Base-by-base conservation (phyloP, 2,888 invertebrate species). In the Pristionchus entomophagus region DNA sequence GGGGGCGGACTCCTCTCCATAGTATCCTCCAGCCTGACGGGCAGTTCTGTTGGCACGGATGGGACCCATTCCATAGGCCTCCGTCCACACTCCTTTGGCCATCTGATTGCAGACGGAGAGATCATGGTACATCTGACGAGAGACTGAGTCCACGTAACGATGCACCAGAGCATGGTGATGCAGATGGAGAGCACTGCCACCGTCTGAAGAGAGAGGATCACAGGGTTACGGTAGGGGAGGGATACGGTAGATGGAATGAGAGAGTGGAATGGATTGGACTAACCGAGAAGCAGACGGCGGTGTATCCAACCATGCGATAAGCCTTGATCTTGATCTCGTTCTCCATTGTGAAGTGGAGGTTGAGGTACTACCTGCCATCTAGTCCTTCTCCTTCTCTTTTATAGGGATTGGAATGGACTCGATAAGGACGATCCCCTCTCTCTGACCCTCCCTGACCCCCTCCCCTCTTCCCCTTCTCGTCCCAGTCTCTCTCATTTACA, bases 241-340 rank as follows among this genome's bases (percentile, higher is more conserved):
- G 56, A 29, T 32, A 14, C 2, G 45, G 26, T 26, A 49, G 5
- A 53, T 2, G 82, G 12, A 26, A 41, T 14, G 17, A 77, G 17
- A n/a, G n/a, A n/a, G n/a, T n/a, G 53, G 38, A 32, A 41, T 29
- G 14, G 32, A 32, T 26, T 14, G 35, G 32, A 84, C 83, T 65
- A 3, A 84, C 85, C n/a, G 85, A 85, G 85, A 85, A 85, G 56
- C 73, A 77, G 73, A 85, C 73, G 73, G 85, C 85, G 22, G 85
- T 77, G 77, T 85, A 85, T 5, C 85, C 85, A 17, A 85, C 85
- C 73, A 85, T 77, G 38, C 85, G 85, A 29, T 85, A 85, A 29
- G 85, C 85, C 73, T 77, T 73, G 73, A 85, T 85, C 85, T 85
- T 85, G 85, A 85, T 85, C 56, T 85, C 85, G 85, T 85, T 85